Evolutionary conservation across 2,888 invertebrate genomes (phyloP), one percentile per base, ranked within the genome.

Genomic region (Neoascia interrupta): DNA sequence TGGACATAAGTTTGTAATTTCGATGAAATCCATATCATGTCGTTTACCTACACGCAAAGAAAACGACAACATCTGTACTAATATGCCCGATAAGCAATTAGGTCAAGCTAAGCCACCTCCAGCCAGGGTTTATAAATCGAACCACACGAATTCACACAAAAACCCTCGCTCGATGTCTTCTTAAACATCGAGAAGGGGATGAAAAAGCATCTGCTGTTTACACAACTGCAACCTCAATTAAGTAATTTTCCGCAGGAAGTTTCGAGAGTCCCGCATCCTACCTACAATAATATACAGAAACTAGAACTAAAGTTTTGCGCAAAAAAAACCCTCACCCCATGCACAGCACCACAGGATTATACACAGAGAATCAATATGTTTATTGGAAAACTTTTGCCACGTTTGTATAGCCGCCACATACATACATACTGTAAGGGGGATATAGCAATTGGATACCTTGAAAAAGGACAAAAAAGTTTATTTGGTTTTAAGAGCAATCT

Each of bases 381-480:
- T 74, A 74, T 74, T 74, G 61, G 61, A 74, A 74, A 74, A 74
- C 54, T 68, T 74, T 61, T 41, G 1, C 64, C 37, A 43, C 23
- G 11, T 15, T 16, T 18, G 11, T 21, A 64, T 16, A 21, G 1
- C 18, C 13, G 13, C n/a, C n/a, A n/a, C n/a, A n/a, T n/a, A n/a
- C n/a, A n/a, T n/a, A n/a, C n/a, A n/a, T n/a, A n/a, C n/a, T n/a
- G n/a, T n/a, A n/a, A n/a, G n/a, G n/a, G n/a, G n/a, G n/a, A n/a
- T n/a, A n/a, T n/a, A n/a, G n/a, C n/a, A n/a, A n/a, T n/a, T n/a
- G n/a, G n/a, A n/a, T n/a, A n/a, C n/a, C n/a, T n/a, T n/a, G n/a
- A n/a, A n/a, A n/a, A n/a, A n/a, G n/a, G n/a, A n/a, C n/a, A n/a
- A n/a, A n/a, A n/a, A n/a, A n/a, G n/a, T n/a, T n/a, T n/a, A n/a